Evolutionary conservation across 2,797 vertebrate genomes (phyloP), one percentile per base, ranked within the genome.

Genomic region (Enteromius paludinosus): DNA sequence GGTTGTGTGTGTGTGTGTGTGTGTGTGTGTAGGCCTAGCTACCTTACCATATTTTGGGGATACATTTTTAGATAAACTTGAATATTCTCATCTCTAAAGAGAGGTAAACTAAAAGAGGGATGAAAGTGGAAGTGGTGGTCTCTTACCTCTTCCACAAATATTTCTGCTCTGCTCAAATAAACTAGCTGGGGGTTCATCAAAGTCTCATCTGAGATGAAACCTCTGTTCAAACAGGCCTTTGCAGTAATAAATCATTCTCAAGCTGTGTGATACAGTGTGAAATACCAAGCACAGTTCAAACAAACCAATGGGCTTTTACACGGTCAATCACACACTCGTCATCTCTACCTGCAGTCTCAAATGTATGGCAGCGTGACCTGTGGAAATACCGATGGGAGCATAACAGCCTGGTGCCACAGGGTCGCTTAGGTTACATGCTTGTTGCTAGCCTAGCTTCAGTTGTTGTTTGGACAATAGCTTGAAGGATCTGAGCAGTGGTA

Each of bases 171-270:
- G 28, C 71, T 54, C 43, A 82, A 54, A 59, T 66, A 73, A 78
- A 85, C 74, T 52, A 25, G 79, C 79, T 52, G 45, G 18, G 61
- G 49, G 52, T 83, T 83, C 73, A 81, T 83, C 83, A 84, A 78
- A 78, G n/a, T 83, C 78, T 83, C 84, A 62, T 70, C 66, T 12
- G 61, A 71, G 71, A 86, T 49, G 11, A 73, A 23, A 23, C 38
- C 9, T 33, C 78, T 62, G 54, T 83, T 81, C 64, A 61, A 83
- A 54, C 75, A 81, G 68, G 78, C 25, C 73, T 73, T 62, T 4
- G 62, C 0, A 0, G 69, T 62, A 64, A 85, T 85, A 83, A 88
- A 86, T 88, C 71, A 77, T 23, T 43, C 65, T 28, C 62, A 12
- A 23, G 59, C 41, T 35, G 49, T 56, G 69, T 25, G 41, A 76